Conservation (phyloP, 1,140 invertebrate species). For the Calosoma granatense region DNA sequence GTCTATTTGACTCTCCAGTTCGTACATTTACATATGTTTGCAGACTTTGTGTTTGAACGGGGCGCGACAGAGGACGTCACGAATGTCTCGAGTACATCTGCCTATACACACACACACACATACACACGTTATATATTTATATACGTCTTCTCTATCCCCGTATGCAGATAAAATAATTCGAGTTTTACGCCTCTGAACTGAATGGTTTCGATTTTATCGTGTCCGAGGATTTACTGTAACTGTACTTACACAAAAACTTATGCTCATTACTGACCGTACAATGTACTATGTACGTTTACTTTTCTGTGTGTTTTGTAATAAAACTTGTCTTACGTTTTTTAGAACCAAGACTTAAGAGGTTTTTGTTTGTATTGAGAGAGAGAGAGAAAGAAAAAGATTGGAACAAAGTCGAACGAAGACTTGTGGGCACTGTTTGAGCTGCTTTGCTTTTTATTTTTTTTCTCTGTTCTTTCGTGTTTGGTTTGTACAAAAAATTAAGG, state of each 20-base stretch:
- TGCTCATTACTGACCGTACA: neutral
- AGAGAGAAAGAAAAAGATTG: no score
- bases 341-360: neutral
- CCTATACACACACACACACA: no score
- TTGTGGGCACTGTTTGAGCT: neutral
- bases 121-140: neutral
- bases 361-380: constrained; percentile 3
- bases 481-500: neutral
- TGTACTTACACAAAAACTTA: constrained; percentile 8
- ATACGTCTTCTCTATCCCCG: neutral
- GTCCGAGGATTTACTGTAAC: constrained; percentile 3
- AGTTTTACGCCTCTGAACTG: constrained; percentile 1
- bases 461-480: neutral
- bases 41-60: no score
- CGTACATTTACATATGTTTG: no score
- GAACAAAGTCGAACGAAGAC: neutral
- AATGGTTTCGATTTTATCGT: constrained; percentile 1
- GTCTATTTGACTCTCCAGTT: no score
- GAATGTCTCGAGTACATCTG: no score
- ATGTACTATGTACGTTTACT: neutral
- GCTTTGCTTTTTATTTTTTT: no score
- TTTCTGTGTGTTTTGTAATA: constrained; percentile 7
- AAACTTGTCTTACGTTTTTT: constrained; percentile 5
- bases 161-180: constrained; percentile 1
- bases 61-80: no score